Base-by-base conservation (phyloP, 2,888 invertebrate species). In the Morpho helenor region DNA sequence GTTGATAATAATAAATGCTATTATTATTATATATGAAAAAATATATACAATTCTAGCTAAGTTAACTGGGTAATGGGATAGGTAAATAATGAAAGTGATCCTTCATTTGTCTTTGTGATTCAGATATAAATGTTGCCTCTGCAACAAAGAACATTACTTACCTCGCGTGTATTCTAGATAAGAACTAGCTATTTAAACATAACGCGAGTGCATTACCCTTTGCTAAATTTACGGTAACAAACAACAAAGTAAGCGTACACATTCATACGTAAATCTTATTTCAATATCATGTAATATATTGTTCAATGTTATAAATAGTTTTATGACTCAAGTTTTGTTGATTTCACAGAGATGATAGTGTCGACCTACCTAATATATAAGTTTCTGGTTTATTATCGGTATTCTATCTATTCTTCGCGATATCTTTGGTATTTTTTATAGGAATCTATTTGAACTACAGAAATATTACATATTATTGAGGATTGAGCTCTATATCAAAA, bases 21-120 rank as follows among this genome's bases (percentile, higher is more conserved):
- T 16, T 16, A 16, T 16, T 16, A 16, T 16, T 16, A 16, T 16
- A 2, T 16, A 50, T 45, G n/a, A 39, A 49, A 10, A 31, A 23
- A 23, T 23, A 23, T 23, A 23, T 4, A 23, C 2, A 2, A 3
- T 31, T 5, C 31, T 49, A n/a, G 23, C 7, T 9, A 23, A 56
- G 49, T 52, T 39, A 43, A 39, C n/a, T 57, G 9, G 10, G 47
- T 68, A 73, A 71, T 70, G 70, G 39, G 52, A 56, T 55, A 39
- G 8, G 22, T 44, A 43, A 51, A 61, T 51, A 56, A 58, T 52
- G 31, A 49, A 39, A 57, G 40, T 51, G 57, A 54, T 57, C 44
- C 43, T 44, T 44, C n/a, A 44, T 23, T 43, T 51, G 43, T 51
- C 52, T 42, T 45, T 8, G 53, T 54, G 48, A 54, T 54, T 54